Base-by-base conservation (phyloP, 2,797 vertebrate species). In the Zalophus californianus region DNA sequence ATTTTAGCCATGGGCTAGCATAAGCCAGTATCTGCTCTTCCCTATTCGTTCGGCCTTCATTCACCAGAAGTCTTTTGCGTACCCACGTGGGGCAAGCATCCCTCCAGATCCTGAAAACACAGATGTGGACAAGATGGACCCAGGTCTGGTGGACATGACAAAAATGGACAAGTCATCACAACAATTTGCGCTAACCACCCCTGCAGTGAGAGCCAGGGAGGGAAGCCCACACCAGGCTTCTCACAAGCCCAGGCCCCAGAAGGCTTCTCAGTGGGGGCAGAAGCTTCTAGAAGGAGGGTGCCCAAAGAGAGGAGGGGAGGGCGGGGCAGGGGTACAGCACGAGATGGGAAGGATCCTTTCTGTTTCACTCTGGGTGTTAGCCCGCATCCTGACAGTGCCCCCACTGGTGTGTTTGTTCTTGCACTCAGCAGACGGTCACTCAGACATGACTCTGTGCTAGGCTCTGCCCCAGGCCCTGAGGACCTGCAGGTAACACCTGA, bases 311-410 rank as follows among this genome's bases (percentile, higher is more conserved):
- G 72, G n/a, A 79, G 58, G 86, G 62, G 44, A 4, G 4, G 23
- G 29, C 44, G 4, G 27, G 58, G 35, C 58, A 35, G 16, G 66
- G 44, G n/a, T 1, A 5, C 48, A 32, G 54, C 29, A 0, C 0
- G 0, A 32, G 23, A 1, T 1, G 5, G 73, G 32, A 48, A 38
- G 52, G 62, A 15, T 5, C 27, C 52, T 62, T 41, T n/a, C 27
- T 1, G 0, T 13, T 52, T 16, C 5, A 0, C 27, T 41, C 75
- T 7, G 23, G 20, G 1, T 13, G 21, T n/a, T 0, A 0, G 75
- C 16, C 7, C 8, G 16, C 2, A 0, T 4, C 56, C 35, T 27
- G 35, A 13, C 18, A 0, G 73, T 0, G 5, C 38, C 44, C 23
- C 0, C 0, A 0, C 21, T 21, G 3, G 20, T 1, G 0, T 27